Evolutionary conservation across 2,888 invertebrate species (phyloP).

Genomic region (Noctua comes): DNA sequence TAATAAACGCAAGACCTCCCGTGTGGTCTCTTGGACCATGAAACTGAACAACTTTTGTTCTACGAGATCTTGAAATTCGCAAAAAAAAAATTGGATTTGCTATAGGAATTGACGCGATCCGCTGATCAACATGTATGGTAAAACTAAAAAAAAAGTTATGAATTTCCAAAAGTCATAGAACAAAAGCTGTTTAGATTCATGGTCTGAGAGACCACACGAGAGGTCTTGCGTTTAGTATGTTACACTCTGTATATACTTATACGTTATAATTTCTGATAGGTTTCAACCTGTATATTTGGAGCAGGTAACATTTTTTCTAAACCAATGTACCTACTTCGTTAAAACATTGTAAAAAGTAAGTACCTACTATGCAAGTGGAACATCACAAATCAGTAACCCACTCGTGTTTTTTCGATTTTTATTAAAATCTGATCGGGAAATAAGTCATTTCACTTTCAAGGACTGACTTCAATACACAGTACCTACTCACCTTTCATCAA

Average conservation of each 20-base stretch:
- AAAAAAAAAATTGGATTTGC: no score
- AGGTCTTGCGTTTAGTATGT: no score
- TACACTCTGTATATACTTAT: background rate
- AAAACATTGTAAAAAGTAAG: background rate
- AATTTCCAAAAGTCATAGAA: no score
- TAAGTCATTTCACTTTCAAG: background rate
- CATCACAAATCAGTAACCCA: background rate
- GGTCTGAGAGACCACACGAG: no score
- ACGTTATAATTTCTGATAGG: background rate
- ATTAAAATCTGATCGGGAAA: background rate
- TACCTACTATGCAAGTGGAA: background rate
- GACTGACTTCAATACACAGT: background rate
- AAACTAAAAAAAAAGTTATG: no score
- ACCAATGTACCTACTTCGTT: background rate
- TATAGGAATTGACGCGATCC: no score
- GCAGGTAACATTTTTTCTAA: background rate
- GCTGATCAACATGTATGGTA: no score
- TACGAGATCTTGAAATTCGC: no score
- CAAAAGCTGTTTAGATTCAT: no score
- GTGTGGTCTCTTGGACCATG: no score
- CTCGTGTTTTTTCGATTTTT: background rate
- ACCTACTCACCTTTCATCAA: background rate
- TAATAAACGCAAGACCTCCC: no score
- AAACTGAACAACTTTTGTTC: no score
- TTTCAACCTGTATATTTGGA: background rate